Base-by-base conservation (phyloP, 2,888 invertebrate species). In the Phymatocera aterrima region DNA sequence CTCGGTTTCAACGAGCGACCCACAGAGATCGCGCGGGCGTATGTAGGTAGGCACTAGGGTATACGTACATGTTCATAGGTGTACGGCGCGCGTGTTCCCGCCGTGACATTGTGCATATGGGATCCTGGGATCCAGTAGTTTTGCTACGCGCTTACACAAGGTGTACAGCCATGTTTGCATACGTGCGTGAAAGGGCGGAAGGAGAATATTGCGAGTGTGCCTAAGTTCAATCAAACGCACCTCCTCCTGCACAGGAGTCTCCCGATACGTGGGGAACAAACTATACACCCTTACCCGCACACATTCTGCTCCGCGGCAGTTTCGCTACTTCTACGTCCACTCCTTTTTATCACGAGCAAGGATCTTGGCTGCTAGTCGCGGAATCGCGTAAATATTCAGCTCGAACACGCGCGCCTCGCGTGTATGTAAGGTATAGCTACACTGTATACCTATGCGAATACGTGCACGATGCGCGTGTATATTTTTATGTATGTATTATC, bases 1-100 rank as follows among this genome's bases (percentile, higher is more conserved):
- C 88, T 89, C 87, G 87, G 88, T 86, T 85, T 86, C 81, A 87
- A 85, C 84, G 85, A 84, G 82, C 85, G 85, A 86, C 84, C 84
- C 82, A 83, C 83, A 82, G 84, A 75, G 75, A 75, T 75, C 78
- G 77, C 46, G 51, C 40, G 48, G 21, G 24, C 34, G 77, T 51
- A 48, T 54, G 60, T 68, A 21, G 64, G 37, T 64, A 15, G n/a
- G n/a, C 43, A 10, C 43, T 54, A 54, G 24, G 60, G 43, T 46
- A 28, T 46, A 46, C 46, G 46, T 68, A 43, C 24, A 51, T 3
- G 34, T 31, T 15, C n/a, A 48, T n/a, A n/a, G n/a, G n/a, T n/a
- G n/a, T n/a, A n/a, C n/a, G n/a, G n/a, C n/a, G 34, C 48, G 31
- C 72, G 48, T 72, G 48, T 72, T 34, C 51, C 72, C 21, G 31